A percentile compares a stretch with the other conserved stretches of the same genome.
phyloP scores from a whole-genome alignment of 2,888 invertebrate genomes.

The Caenorhabditis auriculariae region DNA sequence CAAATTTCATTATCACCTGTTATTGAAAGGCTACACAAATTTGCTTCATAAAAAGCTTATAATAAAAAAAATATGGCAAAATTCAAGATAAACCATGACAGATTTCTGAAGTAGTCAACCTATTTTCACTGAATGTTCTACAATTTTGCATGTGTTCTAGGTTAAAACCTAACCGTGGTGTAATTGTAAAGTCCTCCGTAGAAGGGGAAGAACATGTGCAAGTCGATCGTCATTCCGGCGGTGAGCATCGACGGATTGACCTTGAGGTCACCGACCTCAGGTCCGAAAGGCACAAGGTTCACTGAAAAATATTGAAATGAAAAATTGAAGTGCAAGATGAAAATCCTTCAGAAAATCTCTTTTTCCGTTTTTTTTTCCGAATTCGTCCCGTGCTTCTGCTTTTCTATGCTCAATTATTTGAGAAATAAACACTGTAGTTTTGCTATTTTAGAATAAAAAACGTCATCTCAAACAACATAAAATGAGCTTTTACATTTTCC shows the following conservation, averaged over 20 bases:
- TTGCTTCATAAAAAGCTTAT: too few species aligned
- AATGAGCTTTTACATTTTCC: too few species aligned
- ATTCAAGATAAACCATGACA: background rate
- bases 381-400: background rate
- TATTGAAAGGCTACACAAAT: conserved; percentile 3
- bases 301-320: conserved; percentile 29
- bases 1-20: background rate
- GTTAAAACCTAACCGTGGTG: conserved; percentile 47
- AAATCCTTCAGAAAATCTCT: background rate
- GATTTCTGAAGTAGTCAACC: too few species aligned
- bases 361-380: background rate
- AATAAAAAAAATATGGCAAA: too few species aligned
- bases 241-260: conserved; percentile 60
- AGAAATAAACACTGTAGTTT: too few species aligned
- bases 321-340: background rate
- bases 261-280: conserved; percentile 57
- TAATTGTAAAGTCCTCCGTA: conserved; percentile 63
- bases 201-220: conserved; percentile 61
- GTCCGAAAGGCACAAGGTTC: conserved; percentile 58
- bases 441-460: too few species aligned
- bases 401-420: too few species aligned
- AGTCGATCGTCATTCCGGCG: conserved; percentile 58
- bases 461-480: too few species aligned
- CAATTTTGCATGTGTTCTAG: too few species aligned
- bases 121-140: too few species aligned